Base-by-base conservation (phyloP, 2,797 vertebrate genomes). In the Oreonectes daqikongensis region DNA sequence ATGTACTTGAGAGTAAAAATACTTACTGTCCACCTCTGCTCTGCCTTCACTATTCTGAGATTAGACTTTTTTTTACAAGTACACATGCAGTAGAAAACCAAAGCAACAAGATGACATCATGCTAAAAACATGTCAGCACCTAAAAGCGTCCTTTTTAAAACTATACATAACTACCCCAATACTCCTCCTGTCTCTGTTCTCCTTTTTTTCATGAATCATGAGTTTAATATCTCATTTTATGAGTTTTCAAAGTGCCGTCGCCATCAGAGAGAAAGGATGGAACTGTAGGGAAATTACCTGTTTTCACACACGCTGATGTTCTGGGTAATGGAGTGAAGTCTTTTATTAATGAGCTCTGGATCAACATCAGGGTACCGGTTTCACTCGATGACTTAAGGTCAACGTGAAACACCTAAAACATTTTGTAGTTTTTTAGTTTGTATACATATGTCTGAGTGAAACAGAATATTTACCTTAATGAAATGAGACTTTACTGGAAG, bases 261-360 rank as follows among this genome's bases (percentile, higher is more conserved):
- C 22, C 52, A 30, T 61, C 24, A 32, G 32, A 28, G 42, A 69
- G 67, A 30, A 53, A 68, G 14, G 42, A 38, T 59, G 60, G 65
- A 30, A 52, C 75, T 79, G 84, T 15, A 70, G 38, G 69, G 67
- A 48, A 57, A 53, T 55, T n/a, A 30, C 48, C 22, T 22, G 50
- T 32, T 52, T 64, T 20, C 32, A 30, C 14, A 38, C 55, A 11
- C 50, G 35, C 24, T 32, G 40, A 38, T 61, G 20, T 57, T 65
- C 24, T 48, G 59, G 66, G 52, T 55, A 61, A 61, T 74, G 60
- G n/a, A 46, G 17, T 46, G 20, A 18, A 59, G 46, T n/a, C 18
- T 14, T 75, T 22, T 65, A 50, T 57, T 78, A 28, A 69, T 69
- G 59, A 75, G 75, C 24, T 22, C 20, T 53, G 50, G 50, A 22